These are phyloP conservation scores for Montipora foliosa DNA, from an alignment of 64 coral and sea anemone species.

Conservation along the genomic window DNA sequence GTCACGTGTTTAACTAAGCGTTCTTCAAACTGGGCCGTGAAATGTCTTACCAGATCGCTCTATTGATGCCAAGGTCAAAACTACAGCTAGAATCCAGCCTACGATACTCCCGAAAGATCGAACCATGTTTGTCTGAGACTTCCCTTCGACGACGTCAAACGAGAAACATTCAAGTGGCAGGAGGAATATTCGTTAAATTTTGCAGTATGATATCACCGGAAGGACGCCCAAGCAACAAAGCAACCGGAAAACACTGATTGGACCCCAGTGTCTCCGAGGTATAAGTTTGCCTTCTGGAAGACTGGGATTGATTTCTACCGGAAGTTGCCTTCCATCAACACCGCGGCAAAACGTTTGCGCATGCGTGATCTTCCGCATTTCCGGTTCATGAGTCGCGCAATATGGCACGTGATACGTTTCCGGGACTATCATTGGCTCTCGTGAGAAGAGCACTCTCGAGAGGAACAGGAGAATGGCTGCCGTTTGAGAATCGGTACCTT, in stretches of 20 bases:
- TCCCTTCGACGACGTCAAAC: background rate
- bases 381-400: too few species aligned
- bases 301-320: background rate
- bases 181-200: background rate
- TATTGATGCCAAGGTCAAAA: background rate
- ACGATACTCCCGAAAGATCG: background rate
- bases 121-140: background rate
- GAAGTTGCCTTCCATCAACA: too few species aligned
- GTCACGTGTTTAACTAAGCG: too few species aligned
- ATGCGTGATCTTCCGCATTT: too few species aligned
- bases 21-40: background rate
- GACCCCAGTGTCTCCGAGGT: background rate
- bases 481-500: too few species aligned
- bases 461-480: too few species aligned
- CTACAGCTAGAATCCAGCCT: background rate
- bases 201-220: slow-evolving; percentile 9
- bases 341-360: too few species aligned
- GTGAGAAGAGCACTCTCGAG: too few species aligned
- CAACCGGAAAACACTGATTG: background rate
- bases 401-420: too few species aligned
- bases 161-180: background rate
- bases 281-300: background rate
- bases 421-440: too few species aligned
- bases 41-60: background rate
- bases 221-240: background rate